A percentile compares a stretch with the other conserved stretches of the same genome.
phyloP scores from a whole-genome alignment of 2,888 invertebrate genomes.

The Parnassius smintheus region DNA sequence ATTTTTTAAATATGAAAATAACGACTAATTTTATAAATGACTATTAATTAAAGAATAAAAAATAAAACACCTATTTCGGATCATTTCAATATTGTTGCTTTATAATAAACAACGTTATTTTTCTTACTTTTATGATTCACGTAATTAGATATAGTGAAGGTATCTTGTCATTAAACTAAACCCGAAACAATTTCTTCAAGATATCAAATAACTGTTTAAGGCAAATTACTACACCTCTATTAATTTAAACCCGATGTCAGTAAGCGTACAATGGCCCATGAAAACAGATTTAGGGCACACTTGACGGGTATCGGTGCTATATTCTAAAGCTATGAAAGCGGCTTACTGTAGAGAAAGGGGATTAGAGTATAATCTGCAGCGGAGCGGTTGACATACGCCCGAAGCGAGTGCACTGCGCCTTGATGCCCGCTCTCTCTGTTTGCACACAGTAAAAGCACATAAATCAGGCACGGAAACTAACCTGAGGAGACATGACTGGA shows the following conservation, averaged over 20 bases:
- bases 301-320: constrained; percentile 68
- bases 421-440: constrained; percentile 36
- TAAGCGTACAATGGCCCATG: constrained; percentile 34
- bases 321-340: constrained; percentile 74
- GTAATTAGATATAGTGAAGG: no score
- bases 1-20: no score
- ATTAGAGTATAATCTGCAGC: constrained; percentile 73
- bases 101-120: no score
- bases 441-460: constrained; percentile 48
- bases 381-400: constrained; percentile 73
- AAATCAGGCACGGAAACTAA: constrained; percentile 32
- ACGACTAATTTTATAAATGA: no score
- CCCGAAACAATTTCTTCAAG: background rate
- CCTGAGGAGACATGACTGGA: constrained; percentile 33
- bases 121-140: no score
- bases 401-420: constrained; percentile 41
- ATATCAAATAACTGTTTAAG: constrained; percentile 10
- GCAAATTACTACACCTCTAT: constrained; percentile 6
- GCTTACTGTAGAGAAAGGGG: constrained; percentile 74
- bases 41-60: no score
- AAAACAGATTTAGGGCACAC: constrained; percentile 68
- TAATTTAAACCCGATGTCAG: constrained; percentile 7
- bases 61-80: no score
- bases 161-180: no score
- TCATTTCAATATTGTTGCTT: no score